Evolutionary conservation across 2,888 invertebrate genomes (phyloP).

Genomic region (Idaea straminata): DNA sequence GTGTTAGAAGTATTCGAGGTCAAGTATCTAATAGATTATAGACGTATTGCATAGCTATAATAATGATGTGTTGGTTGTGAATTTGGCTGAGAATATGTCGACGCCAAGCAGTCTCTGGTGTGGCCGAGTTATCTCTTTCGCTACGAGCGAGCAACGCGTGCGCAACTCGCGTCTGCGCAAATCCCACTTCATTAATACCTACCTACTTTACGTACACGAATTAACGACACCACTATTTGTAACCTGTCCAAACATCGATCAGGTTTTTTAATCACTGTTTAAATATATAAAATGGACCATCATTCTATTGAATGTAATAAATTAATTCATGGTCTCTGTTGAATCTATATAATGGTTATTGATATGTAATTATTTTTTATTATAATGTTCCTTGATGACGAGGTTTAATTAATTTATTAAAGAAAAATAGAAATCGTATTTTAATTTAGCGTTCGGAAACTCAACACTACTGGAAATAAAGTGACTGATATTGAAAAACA

Average conservation of each 20-base stretch:
- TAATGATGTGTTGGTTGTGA: constrained; percentile 13
- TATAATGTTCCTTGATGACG: not conserved
- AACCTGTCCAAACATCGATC: not conserved
- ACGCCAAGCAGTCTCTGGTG: constrained; percentile 62
- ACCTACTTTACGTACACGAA: not conserved
- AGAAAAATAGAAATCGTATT: not conserved
- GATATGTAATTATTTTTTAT: not conserved
- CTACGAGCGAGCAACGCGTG: constrained; percentile 18
- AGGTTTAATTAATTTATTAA: not conserved
- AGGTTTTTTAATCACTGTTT: not conserved
- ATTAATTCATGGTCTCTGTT: not conserved
- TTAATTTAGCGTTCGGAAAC: not conserved
- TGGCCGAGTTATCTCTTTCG: constrained; percentile 39
- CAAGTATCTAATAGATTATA: not conserved
- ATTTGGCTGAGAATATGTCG: constrained; percentile 29
- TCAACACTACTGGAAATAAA: too few relatives aligned
- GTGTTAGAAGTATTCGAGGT: not conserved
- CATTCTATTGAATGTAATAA: not conserved
- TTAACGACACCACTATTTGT: not conserved
- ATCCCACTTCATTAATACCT: constrained; percentile 24
- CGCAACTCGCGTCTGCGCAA: constrained; percentile 20
- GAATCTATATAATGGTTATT: not conserved
- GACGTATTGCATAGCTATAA: constrained; percentile 10
- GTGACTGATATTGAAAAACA: too few relatives aligned
- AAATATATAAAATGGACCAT: not conserved